Conservation (phyloP, 2,113 vertebrate genomes). For the Actenoides lindsayi region DNA sequence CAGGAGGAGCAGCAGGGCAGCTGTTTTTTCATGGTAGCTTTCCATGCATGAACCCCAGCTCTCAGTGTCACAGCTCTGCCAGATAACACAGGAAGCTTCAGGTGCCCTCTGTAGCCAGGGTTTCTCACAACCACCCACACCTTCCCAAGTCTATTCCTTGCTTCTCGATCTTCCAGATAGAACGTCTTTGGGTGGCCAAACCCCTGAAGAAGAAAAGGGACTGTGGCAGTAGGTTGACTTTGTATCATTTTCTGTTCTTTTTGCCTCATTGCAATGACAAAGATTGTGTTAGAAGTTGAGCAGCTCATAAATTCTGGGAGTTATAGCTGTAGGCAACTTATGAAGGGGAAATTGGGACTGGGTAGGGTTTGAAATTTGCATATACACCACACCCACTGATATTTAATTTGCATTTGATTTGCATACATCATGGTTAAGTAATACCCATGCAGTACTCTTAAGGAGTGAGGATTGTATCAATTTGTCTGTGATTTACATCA, state of each 20-base stretch:
- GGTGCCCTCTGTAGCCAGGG: not conserved
- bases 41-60: accelerated
- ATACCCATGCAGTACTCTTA: not conserved
- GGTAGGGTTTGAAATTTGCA: conserved; percentile 43
- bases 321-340: conserved; percentile 61
- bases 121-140: not conserved
- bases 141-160: not conserved
- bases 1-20: not conserved
- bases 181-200: not conserved
- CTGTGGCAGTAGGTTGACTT: not conserved
- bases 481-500: conserved; percentile 33
- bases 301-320: conserved; percentile 54
- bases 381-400: conserved; percentile 28
- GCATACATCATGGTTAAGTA: conserved; percentile 11
- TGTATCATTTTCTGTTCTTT: not conserved
- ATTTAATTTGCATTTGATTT: conserved; percentile 61
- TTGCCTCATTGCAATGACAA: conserved; percentile 35
- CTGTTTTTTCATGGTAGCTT: accelerated
- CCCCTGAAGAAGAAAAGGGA: not conserved
- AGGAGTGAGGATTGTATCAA: not conserved
- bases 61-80: not conserved
- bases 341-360: conserved; percentile 51
- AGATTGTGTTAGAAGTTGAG: conserved; percentile 32
- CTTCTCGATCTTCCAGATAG: not conserved
- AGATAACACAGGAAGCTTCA: not conserved